These are phyloP conservation scores for Sarcophaga bullata DNA, from an alignment of 1,140 invertebrate genomes.

Conservation along the genomic window DNA sequence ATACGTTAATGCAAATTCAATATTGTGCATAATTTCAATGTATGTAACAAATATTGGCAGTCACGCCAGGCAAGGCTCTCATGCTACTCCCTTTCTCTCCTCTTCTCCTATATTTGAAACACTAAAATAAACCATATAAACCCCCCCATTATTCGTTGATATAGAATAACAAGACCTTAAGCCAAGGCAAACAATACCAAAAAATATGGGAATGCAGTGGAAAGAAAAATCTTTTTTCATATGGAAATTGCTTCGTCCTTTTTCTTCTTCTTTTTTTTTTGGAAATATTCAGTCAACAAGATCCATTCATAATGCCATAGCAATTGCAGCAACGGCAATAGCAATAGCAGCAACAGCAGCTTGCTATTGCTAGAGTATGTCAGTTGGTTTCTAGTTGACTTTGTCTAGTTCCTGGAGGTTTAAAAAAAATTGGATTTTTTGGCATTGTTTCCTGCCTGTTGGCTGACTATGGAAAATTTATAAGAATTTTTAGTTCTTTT, in stretches of 20 bases:
- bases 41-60: slow-evolving; percentile 1
- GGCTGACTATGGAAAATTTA: slow-evolving; percentile 6
- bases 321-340: background rate
- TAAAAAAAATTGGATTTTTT: background rate
- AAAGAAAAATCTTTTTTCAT: too few species aligned
- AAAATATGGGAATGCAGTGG: background rate
- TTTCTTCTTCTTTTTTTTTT: background rate
- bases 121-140: background rate
- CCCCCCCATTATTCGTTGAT: slow-evolving; percentile 19
- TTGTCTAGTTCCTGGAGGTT: slow-evolving; percentile 9
- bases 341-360: background rate
- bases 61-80: background rate
- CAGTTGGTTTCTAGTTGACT: background rate
- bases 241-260: too few species aligned
- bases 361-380: too few species aligned
- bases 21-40: too few species aligned
- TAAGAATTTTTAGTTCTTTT: background rate
- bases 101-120: too few species aligned
- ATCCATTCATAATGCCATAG: background rate
- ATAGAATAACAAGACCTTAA: slow-evolving; percentile 9
- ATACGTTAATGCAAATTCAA: too few species aligned
- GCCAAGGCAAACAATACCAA: background rate
- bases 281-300: background rate
- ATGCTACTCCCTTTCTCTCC: too few species aligned
- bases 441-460: slow-evolving; percentile 15